Evolutionary conservation across 2,888 invertebrate genomes (phyloP).

Genomic region (Phaonia tiefii): DNA sequence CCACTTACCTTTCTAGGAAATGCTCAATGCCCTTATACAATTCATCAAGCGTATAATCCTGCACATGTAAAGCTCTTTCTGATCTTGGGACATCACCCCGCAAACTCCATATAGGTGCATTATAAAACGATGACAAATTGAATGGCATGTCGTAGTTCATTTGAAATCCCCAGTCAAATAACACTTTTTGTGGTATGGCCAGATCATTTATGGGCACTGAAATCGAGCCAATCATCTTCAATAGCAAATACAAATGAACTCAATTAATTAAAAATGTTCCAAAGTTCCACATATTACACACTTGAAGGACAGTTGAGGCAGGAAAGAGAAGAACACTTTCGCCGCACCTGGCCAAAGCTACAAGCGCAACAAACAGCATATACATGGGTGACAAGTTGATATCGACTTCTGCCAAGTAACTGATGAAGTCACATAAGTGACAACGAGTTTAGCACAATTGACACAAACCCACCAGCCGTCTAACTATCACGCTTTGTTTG

Average conservation of each 20-base stretch:
- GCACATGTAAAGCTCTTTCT: background rate
- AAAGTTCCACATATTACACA: constrained; percentile 23
- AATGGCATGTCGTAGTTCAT: constrained; percentile 78
- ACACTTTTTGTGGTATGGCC: constrained; percentile 73
- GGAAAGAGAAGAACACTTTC: constrained; percentile 52
- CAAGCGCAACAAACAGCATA: constrained; percentile 6
- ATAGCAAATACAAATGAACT: background rate
- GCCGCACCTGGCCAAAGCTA: constrained; percentile 1
- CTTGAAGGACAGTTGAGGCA: constrained; percentile 60
- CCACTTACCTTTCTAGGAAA: constrained; percentile 67
- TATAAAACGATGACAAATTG: constrained; percentile 73
- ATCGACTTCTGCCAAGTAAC: background rate
- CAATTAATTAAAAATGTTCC: background rate
- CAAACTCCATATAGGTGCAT: constrained; percentile 72
- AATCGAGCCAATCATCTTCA: constrained; percentile 67
- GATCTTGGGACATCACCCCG: constrained; percentile 7
- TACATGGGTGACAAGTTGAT: background rate
- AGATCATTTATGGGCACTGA: constrained; percentile 73
- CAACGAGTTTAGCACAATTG: no score
- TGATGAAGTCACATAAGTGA: background rate
- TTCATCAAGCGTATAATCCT: constrained; percentile 77
- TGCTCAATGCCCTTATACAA: constrained; percentile 74
- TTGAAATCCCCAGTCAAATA: constrained; percentile 78
- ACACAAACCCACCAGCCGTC: no score
- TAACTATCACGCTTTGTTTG: no score